Conservation (phyloP, 2,113 vertebrate species). For the Hyperopisus bebe region DNA sequence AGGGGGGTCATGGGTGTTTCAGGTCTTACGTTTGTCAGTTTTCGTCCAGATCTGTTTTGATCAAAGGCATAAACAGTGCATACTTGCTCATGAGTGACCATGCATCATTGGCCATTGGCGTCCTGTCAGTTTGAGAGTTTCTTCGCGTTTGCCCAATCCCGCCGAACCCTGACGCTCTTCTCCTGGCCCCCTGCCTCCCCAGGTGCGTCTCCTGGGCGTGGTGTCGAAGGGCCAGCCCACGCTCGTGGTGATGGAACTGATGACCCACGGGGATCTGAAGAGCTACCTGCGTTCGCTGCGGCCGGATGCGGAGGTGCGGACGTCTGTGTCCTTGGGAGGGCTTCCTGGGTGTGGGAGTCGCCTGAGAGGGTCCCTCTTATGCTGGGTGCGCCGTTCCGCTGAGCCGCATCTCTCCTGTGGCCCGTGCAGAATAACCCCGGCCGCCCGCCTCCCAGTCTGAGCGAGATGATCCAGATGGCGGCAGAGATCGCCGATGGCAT, state of each 20-base stretch:
- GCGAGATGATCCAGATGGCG: slow-evolving; percentile 93
- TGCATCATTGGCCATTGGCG: neutral
- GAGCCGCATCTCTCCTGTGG: neutral
- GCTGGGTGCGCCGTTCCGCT: neutral
- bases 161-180: neutral
- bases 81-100: neutral
- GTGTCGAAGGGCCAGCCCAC: slow-evolving; percentile 94
- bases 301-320: slow-evolving; percentile 81
- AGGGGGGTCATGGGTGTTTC: neutral
- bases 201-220: slow-evolving; percentile 92
- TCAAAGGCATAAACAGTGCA: neutral
- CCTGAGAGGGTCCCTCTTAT: neutral
- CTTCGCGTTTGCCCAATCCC: neutral
- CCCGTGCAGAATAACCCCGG: slow-evolving; percentile 78
- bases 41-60: neutral
- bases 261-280: slow-evolving; percentile 93
- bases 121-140: neutral
- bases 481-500: slow-evolving; percentile 95
- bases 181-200: neutral
- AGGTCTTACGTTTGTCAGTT: neutral
- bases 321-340: neutral
- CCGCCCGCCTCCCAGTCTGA: slow-evolving; percentile 72
- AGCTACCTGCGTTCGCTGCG: slow-evolving; percentile 84
- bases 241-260: slow-evolving; percentile 93
- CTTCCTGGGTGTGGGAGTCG: neutral